phyloP scores from a whole-genome alignment of 2,797 vertebrate genomes.

The Hylomyscus alleni region DNA sequence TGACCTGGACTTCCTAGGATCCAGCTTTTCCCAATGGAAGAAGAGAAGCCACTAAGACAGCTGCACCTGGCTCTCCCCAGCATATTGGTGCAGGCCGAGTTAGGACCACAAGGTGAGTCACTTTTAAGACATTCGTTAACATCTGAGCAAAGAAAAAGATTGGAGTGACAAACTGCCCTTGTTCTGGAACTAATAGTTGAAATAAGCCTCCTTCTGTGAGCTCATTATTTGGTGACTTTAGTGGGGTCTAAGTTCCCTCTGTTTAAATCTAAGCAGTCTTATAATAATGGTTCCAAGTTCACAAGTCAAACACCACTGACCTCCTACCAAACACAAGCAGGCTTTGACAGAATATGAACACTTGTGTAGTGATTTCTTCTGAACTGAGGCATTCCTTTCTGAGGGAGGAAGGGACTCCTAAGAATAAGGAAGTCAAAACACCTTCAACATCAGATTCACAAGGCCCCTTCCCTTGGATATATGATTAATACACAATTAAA shows the following conservation, averaged over 20 bases:
- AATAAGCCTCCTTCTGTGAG: background rate
- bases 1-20: rapidly evolving
- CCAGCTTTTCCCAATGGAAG: constrained; percentile 41
- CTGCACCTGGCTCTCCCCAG: background rate
- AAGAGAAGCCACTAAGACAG: constrained; percentile 65
- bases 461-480: background rate
- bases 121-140: constrained; percentile 56
- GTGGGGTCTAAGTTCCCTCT: background rate
- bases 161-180: background rate
- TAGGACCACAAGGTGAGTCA: background rate
- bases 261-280: background rate
- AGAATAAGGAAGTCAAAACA: background rate
- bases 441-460: background rate
- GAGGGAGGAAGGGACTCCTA: background rate
- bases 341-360: background rate
- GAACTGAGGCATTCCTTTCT: background rate
- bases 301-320: too few relatives aligned
- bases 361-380: background rate
- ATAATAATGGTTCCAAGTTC: background rate
- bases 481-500: background rate
- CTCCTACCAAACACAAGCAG: background rate
- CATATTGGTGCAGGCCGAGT: constrained; percentile 33
- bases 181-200: background rate
- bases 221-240: background rate
- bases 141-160: constrained; percentile 44